These are phyloP conservation scores for Megaleporinus macrocephalus DNA, from an alignment of 2,113 vertebrate species.

Conservation along the genomic window DNA sequence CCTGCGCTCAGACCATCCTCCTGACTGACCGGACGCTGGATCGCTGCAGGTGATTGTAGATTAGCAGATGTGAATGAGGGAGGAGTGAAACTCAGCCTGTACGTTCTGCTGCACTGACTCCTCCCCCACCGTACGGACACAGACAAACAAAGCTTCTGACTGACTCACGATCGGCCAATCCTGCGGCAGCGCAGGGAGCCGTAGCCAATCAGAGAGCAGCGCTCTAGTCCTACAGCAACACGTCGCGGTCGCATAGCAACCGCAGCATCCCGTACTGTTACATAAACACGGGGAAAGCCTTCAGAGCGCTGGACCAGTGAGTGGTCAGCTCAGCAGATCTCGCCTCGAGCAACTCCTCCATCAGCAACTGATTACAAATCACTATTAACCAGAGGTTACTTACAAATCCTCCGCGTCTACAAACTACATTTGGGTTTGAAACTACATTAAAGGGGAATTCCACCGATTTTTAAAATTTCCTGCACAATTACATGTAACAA, in stretches of 20 bases:
- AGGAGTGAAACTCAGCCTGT: conserved; percentile 23
- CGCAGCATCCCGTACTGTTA: conserved; percentile 44
- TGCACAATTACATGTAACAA: too few species aligned
- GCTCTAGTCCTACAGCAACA: conserved; percentile 33
- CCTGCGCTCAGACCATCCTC: not conserved
- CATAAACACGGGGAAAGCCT: conserved; percentile 33
- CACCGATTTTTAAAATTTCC: too few species aligned
- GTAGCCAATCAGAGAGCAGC: conserved; percentile 42
- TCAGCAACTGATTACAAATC: too few species aligned
- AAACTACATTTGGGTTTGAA: too few species aligned
- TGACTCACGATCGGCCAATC: conserved; percentile 36
- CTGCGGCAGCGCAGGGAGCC: not conserved
- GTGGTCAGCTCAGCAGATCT: too few species aligned
- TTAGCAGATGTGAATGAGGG: conserved; percentile 28
- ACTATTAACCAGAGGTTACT: too few species aligned
- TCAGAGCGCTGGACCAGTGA: not conserved
- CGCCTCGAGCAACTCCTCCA: too few species aligned
- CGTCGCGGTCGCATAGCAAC: conserved; percentile 51
- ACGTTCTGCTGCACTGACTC: conserved; percentile 57
- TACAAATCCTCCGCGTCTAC: too few species aligned
- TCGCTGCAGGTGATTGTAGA: not conserved
- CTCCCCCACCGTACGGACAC: conserved; percentile 37
- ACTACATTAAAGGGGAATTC: too few species aligned
- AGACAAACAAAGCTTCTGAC: conserved; percentile 34
- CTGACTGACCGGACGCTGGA: not conserved